Conservation (phyloP, 2,888 invertebrate genomes). For the Apodemia hepburni region DNA sequence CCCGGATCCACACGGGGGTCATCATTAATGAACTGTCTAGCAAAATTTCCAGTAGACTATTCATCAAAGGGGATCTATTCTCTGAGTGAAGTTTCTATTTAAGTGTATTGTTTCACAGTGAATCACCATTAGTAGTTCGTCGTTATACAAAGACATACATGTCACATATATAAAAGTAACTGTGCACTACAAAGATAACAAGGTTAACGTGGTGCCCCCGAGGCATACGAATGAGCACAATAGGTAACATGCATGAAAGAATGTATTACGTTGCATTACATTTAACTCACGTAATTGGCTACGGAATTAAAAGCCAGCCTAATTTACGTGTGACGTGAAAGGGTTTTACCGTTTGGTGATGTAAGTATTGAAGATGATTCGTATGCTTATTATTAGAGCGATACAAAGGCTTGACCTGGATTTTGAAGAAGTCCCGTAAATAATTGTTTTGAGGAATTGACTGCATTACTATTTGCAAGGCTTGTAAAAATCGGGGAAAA, state of each 20-base stretch:
- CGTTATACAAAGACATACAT: not conserved
- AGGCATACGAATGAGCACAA: constrained; percentile 42
- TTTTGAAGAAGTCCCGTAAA: too few relatives aligned
- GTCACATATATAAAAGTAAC: constrained; percentile 15
- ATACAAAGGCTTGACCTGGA: too few relatives aligned
- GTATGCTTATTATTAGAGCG: not conserved
- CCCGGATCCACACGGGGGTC: too few relatives aligned
- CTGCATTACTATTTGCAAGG: too few relatives aligned
- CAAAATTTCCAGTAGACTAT: too few relatives aligned
- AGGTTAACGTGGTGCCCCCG: constrained; percentile 57
- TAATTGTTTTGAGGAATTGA: too few relatives aligned
- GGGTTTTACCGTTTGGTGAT: constrained; percentile 30
- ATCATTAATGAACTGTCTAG: too few relatives aligned
- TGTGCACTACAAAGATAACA: constrained; percentile 54
- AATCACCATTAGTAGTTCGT: not conserved
- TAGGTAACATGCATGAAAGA: constrained; percentile 26
- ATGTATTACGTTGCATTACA: constrained; percentile 35
- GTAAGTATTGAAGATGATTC: not conserved
- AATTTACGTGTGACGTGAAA: constrained; percentile 9
- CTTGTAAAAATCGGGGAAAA: too few relatives aligned
- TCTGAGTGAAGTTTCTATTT: too few relatives aligned
- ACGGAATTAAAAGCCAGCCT: constrained; percentile 17
- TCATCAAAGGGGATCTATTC: too few relatives aligned
- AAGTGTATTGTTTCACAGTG: not conserved
- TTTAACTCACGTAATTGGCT: constrained; percentile 36